Evolutionary conservation across 2,888 invertebrate genomes (phyloP), one percentile per base, ranked within the genome.

Genomic region (Mechanitis mazaeus): DNA sequence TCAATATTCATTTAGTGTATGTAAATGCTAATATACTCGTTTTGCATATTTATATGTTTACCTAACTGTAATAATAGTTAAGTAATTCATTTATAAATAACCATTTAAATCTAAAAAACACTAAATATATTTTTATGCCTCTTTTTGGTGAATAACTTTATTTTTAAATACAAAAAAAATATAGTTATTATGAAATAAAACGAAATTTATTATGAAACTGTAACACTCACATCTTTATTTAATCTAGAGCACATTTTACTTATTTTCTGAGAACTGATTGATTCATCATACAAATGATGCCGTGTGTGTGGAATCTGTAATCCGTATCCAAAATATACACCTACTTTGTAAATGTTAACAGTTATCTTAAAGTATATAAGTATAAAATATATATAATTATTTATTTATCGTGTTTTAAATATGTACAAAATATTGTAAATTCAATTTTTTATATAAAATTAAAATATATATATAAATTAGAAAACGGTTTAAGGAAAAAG

Each of bases 231-330:
- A 31, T 50, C 31, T 50, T 50, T 31, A 31, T 50, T 2, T 50
- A 31, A 33, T 33, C 35, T 63, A 59, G 61, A 64, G 56, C 68
- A 69, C 61, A 66, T 71, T 71, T 71, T 65, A 64, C 62, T 66
- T 46, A 57, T 58, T 72, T 75, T 75, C 76, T 68, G 58, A 71
- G 75, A 77, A 78, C 67, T 67, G 53, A 67, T 73, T 76, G 75
- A 77, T 72, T 77, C 78, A 75, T 68, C 70, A 64, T 60, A 31
- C 45, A 55, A 45, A 58, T 47, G 5, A 28, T 45, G 45, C 55
- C 45, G 31, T 31, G 5, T 31, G 50, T 6, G 9, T 31, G 50
- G 50, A 7, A 31, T 50, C 9, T 31, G 28, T 50, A 28, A 20
- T 47, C 28, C 31, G 11, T 50, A 28, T 50, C 7, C 9, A 31